These are phyloP conservation scores for Cynoglossus semilaevis DNA, from an alignment of 2,113 vertebrate species.

Conservation along the genomic window DNA sequence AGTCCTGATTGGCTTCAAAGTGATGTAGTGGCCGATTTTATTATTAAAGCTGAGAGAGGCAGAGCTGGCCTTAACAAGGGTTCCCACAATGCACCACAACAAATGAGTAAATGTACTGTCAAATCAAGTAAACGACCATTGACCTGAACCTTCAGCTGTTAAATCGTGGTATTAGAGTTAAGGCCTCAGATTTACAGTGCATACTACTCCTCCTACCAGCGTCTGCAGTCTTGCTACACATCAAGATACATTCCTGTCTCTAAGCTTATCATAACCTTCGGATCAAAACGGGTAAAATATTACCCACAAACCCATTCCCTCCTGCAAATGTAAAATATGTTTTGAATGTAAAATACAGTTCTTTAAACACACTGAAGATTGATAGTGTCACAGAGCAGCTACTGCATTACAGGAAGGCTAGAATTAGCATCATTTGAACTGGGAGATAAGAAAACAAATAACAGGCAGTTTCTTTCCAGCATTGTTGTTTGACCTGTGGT, in stretches of 20 bases:
- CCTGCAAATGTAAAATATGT: background rate
- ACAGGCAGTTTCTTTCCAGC: constrained; percentile 23
- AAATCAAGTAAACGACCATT: constrained; percentile 11
- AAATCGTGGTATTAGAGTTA: constrained; percentile 37
- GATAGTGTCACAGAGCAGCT: constrained; percentile 28
- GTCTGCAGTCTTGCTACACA: constrained; percentile 23
- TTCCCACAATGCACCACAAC: background rate
- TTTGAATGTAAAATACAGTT: background rate
- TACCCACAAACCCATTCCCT: background rate
- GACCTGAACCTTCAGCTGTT: constrained; percentile 25
- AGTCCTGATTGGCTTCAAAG: too few relatives aligned
- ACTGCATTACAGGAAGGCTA: constrained; percentile 44
- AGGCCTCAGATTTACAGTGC: constrained; percentile 27
- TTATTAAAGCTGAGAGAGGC: background rate
- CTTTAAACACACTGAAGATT: background rate
- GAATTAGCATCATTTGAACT: constrained; percentile 57
- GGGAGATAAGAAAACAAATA: constrained; percentile 64
- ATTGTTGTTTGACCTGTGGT: constrained; percentile 45
- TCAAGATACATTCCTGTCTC: constrained; percentile 7
- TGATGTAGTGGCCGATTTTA: background rate
- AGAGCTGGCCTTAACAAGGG: background rate
- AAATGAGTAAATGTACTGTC: background rate
- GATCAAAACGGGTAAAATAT: constrained; percentile 21
- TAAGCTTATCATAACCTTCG: too few relatives aligned
- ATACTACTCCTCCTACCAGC: background rate